Evolutionary conservation across 2,888 invertebrate genomes (phyloP), one percentile per base, ranked within the genome.

Genomic region (Osedax frankpressi): DNA sequence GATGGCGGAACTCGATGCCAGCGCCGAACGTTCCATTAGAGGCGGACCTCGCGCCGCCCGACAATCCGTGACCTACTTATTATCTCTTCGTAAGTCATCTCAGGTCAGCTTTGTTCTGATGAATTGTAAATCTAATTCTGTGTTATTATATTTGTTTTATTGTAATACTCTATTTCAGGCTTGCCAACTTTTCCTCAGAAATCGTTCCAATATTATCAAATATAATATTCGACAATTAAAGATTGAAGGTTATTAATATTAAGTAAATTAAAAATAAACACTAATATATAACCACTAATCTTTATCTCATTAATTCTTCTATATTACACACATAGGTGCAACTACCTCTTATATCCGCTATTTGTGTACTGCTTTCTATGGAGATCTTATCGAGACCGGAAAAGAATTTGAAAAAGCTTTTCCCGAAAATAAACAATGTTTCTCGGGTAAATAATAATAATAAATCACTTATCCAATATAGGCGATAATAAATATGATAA

Each of bases 1-100:
- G 65, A 89, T 93, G 79, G 91, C 91, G 79, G 95, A 96, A 84
- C 86, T 96, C 29, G 91, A 93, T 84, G 91, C 91, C 28, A 90
- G 90, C 72, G 92, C 93, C 44, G 93, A 93, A 81, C 91, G 93
- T 85, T 93, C 93, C 72, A 87, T 94, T 3, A 90, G 94, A 81
- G 93, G 94, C 0, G 86, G 86, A 3, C 93, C 94, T 0, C 85
- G 95, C 74, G 88, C 93, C 77, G 92, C 94, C 0, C 86, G 93
- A 72, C 88, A 92, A 76, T 92, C 93, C 0, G 91, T 95, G 0
- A 87, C 90, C 77, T 88, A 95, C 77, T 88, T 96, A 70, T 92
- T 92, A 81, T 88, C 90, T 80, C 87, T 94, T 1, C 89, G 89
- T 69, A 87, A 89, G 79, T 88, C 89, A 71, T 88, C 89, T 25